Evolutionary conservation across 2,888 invertebrate genomes (phyloP).

Genomic region (Onthophagus sagittarius): DNA sequence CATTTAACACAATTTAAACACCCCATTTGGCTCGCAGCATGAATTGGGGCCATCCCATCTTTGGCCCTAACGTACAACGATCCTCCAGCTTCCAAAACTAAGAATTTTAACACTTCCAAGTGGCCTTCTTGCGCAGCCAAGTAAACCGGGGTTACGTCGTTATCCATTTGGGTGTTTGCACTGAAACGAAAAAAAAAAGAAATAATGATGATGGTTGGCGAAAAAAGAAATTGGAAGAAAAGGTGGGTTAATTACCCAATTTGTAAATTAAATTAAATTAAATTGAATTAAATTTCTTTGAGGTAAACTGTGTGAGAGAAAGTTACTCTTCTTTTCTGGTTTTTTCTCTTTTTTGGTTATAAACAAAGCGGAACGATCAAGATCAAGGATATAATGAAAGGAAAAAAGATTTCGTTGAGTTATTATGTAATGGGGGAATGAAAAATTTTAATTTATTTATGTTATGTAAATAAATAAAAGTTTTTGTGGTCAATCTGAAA

Average conservation of each 20-base stretch:
- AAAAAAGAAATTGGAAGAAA: neutral
- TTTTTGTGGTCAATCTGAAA: too few species aligned
- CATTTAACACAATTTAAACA: constrained; percentile 82
- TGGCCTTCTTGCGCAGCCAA: constrained; percentile 87
- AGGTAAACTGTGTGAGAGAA: neutral
- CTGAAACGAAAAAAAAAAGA: constrained; percentile 47
- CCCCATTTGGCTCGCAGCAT: constrained; percentile 88
- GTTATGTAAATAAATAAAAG: too few species aligned
- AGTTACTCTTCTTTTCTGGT: neutral
- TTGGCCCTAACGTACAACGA: constrained; percentile 77
- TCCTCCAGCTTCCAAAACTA: constrained; percentile 80
- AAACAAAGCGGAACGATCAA: constrained; percentile 5
- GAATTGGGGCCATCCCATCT: constrained; percentile 88
- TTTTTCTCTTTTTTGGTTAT: neutral
- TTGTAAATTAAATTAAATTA: neutral
- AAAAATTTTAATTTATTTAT: too few species aligned
- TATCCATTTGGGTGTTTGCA: constrained; percentile 89
- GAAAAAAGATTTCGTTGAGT: neutral
- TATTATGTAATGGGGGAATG: neutral
- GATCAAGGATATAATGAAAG: constrained; percentile 1
- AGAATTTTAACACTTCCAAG: constrained; percentile 77
- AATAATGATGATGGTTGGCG: neutral
- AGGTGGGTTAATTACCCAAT: neutral
- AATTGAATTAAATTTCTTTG: constrained; percentile 3
- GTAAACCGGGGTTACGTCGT: constrained; percentile 87